Evolutionary conservation across 2,888 invertebrate genomes (phyloP).

Genomic region (Phortica magna): DNA sequence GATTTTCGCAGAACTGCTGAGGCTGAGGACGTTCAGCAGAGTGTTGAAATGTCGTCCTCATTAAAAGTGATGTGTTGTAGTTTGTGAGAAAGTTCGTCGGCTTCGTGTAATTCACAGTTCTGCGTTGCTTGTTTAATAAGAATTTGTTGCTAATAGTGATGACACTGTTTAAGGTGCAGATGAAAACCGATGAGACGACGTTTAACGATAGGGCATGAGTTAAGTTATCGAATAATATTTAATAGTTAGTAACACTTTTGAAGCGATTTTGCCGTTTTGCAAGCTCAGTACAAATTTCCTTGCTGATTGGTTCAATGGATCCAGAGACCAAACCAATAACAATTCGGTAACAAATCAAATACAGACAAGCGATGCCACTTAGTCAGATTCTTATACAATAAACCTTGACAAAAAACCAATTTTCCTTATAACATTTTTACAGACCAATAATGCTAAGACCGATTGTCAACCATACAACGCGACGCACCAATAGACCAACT

Average conservation of each 20-base stretch:
- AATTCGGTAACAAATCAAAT: neutral
- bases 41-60: neutral
- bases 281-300: neutral
- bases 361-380: neutral
- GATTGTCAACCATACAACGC: neutral
- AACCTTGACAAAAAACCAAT: too few species aligned
- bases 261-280: neutral
- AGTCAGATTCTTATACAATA: neutral
- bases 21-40: neutral
- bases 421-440: too few species aligned
- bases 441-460: neutral
- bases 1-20: neutral
- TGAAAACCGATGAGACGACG: neutral
- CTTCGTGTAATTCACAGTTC: neutral
- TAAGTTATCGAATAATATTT: neutral
- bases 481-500: too few species aligned
- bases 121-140: neutral
- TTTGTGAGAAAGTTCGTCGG: neutral
- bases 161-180: neutral
- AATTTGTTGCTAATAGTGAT: neutral
- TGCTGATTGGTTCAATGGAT: neutral
- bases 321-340: neutral
- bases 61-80: neutral
- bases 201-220: neutral
- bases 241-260: neutral